A percentile compares a stretch with the other conserved stretches of the same genome.
These are phyloP conservation scores for Halocaridina rubra DNA, from an alignment of 2,888 invertebrate genomes.

Conservation along the genomic window DNA sequence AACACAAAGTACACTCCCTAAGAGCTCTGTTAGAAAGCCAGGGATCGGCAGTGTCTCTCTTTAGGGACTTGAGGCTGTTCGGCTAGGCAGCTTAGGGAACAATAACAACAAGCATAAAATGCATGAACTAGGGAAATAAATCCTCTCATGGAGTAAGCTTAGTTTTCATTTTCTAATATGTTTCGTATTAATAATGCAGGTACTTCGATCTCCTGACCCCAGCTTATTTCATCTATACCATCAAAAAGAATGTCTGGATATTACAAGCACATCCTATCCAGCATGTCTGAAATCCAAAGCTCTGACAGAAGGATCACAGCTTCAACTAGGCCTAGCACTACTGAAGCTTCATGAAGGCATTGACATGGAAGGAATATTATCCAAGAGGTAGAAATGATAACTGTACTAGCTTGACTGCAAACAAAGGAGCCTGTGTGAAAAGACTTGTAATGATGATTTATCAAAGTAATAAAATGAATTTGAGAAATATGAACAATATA, in stretches of 20 bases:
- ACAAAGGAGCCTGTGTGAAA: too few relatives aligned
- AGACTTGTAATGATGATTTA: not conserved
- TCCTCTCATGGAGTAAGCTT: too few relatives aligned
- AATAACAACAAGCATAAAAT: too few relatives aligned
- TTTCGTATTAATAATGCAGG: constrained; percentile 73
- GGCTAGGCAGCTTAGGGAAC: too few relatives aligned
- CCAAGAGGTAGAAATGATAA: constrained; percentile 22
- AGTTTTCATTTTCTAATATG: too few relatives aligned
- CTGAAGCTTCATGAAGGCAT: constrained; percentile 68
- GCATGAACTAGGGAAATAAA: too few relatives aligned
- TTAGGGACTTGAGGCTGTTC: too few relatives aligned
- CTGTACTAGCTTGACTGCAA: not conserved
- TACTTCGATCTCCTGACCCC: constrained; percentile 81
- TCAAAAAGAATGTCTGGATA: constrained; percentile 75
- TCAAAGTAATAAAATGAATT: not conserved
- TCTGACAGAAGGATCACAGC: constrained; percentile 82
- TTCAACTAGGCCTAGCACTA: constrained; percentile 79
- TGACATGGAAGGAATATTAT: constrained; percentile 43
- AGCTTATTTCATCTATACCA: constrained; percentile 85
- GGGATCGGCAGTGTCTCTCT: too few relatives aligned
- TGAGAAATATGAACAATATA: not conserved
- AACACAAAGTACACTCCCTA: too few relatives aligned
- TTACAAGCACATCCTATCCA: constrained; percentile 77
- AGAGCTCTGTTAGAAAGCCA: too few relatives aligned
- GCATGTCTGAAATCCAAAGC: constrained; percentile 81